These are phyloP conservation scores for Zygothrica quintamaculata DNA, from an alignment of 2,888 invertebrate species.

Conservation along the genomic window DNA sequence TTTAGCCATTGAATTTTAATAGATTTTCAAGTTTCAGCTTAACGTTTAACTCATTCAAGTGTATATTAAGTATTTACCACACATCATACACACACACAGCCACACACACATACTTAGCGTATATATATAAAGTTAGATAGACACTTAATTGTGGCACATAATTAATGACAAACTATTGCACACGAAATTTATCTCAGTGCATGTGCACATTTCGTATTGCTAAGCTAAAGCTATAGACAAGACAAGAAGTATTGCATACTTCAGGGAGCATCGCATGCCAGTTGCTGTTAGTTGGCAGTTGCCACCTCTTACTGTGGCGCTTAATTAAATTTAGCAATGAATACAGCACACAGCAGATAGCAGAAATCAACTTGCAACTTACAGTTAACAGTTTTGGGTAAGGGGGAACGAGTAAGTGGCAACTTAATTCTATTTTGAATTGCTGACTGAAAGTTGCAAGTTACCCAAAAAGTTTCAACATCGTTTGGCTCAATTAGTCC, in stretches of 20 bases:
- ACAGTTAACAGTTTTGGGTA: not conserved
- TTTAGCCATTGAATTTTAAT: not conserved
- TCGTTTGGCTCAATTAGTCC: constrained; percentile 49
- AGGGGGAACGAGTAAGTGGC: constrained; percentile 11
- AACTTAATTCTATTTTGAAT: constrained; percentile 49
- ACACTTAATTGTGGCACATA: constrained; percentile 3
- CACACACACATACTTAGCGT: not conserved
- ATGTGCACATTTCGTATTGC: constrained; percentile 9
- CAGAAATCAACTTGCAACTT: constrained; percentile 4
- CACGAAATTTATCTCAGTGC: constrained; percentile 29
- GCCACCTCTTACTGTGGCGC: constrained; percentile 18
- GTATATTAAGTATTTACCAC: constrained; percentile 21
- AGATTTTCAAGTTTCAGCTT: constrained; percentile 6
- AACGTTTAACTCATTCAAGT: constrained; percentile 14
- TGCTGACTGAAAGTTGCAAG: constrained; percentile 44
- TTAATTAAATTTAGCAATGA: constrained; percentile 59
- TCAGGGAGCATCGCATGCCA: constrained; percentile 34
- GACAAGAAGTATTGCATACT: constrained; percentile 43
- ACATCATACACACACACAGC: not conserved
- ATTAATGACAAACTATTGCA: constrained; percentile 27
- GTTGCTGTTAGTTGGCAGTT: not conserved
- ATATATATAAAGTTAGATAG: not conserved
- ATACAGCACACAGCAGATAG: not conserved
- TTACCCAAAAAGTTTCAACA: constrained; percentile 31
- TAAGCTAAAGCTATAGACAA: constrained; percentile 12